Percentiles rank a stretch among this genome's conserved stretches.
Evolutionary conservation across 2,888 invertebrate species (phyloP).

Genomic region (Ecliptopera silaceata): DNA sequence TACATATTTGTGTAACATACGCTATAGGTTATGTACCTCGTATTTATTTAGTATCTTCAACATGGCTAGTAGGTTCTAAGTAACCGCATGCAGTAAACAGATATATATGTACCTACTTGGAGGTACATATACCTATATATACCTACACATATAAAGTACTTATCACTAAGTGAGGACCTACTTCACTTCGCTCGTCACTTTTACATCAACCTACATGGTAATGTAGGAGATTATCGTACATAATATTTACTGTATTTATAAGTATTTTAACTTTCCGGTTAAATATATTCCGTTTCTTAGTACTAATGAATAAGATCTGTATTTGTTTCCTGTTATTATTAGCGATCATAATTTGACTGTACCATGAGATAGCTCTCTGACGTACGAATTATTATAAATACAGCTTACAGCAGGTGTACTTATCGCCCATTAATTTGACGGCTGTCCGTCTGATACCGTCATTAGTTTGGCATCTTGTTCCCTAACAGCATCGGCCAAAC

Average conservation of each 20-base stretch:
- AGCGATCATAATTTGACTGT: background rate
- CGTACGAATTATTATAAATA: constrained; percentile 35
- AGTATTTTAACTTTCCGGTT: background rate
- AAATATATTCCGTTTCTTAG: background rate
- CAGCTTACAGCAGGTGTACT: constrained; percentile 36
- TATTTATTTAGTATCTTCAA: too few species aligned
- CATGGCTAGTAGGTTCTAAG: too few species aligned
- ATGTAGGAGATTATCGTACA: background rate
- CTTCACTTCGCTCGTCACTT: constrained; percentile 1
- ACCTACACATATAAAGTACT: background rate
- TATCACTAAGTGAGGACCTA: background rate
- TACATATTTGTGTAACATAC: too few species aligned
- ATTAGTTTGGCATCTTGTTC: constrained; percentile 35
- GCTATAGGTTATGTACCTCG: too few species aligned
- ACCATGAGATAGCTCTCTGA: constrained; percentile 17
- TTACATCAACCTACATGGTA: constrained; percentile 11
- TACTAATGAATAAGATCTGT: background rate
- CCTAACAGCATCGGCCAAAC: constrained; percentile 33
- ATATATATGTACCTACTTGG: too few species aligned
- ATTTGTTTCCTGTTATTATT: constrained; percentile 7
- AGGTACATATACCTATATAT: background rate
- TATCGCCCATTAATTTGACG: constrained; percentile 33
- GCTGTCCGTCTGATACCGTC: constrained; percentile 32
- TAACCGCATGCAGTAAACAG: too few species aligned
- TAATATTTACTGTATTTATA: background rate